These are phyloP conservation scores for Scaptomyza parva DNA, from an alignment of 2,888 invertebrate species.

Conservation along the genomic window DNA sequence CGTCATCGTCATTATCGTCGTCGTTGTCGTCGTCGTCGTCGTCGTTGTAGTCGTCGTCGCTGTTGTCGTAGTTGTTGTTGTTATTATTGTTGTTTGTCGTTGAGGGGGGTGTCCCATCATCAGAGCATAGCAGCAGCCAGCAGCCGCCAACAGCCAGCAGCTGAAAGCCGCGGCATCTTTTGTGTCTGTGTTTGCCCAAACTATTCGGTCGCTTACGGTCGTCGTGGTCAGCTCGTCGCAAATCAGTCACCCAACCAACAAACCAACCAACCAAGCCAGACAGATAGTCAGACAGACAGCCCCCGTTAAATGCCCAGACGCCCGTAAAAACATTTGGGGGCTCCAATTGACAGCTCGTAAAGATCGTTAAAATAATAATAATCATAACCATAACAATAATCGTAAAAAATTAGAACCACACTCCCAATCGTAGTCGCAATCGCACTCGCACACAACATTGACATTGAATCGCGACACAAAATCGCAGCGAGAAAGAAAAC, in stretches of 20 bases:
- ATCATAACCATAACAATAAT: conserved; percentile 83
- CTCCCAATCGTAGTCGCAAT: too few relatives aligned
- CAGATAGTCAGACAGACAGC: conserved; percentile 13
- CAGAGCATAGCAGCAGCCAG: conserved; percentile 23
- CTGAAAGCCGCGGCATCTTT: conserved; percentile 53
- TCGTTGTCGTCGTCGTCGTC: conserved; percentile 3
- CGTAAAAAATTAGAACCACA: conserved; percentile 80
- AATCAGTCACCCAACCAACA: too few relatives aligned
- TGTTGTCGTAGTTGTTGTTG: conserved; percentile 19
- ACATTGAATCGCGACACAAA: conserved; percentile 38
- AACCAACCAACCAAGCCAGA: too few relatives aligned
- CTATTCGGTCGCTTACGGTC: conserved; percentile 70
- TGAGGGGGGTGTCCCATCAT: conserved; percentile 35
- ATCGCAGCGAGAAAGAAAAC: conserved; percentile 32
- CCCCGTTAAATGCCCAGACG: conserved; percentile 16
- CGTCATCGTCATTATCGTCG: conserved; percentile 34
- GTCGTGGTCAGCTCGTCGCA: conserved; percentile 69
- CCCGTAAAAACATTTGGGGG: conserved; percentile 24
- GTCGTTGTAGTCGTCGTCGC: conserved; percentile 9
- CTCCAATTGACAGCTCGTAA: conserved; percentile 81
- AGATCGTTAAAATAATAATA: conserved; percentile 81
- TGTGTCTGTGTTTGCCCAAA: conserved; percentile 48
- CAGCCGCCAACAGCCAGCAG: conserved; percentile 36
- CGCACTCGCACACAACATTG: conserved; percentile 52
- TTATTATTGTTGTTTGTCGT: conserved; percentile 29